Percentiles rank a stretch among this genome's conserved stretches.
Conservation (phyloP, 2,888 invertebrate species). For the Acronicta psi region DNA sequence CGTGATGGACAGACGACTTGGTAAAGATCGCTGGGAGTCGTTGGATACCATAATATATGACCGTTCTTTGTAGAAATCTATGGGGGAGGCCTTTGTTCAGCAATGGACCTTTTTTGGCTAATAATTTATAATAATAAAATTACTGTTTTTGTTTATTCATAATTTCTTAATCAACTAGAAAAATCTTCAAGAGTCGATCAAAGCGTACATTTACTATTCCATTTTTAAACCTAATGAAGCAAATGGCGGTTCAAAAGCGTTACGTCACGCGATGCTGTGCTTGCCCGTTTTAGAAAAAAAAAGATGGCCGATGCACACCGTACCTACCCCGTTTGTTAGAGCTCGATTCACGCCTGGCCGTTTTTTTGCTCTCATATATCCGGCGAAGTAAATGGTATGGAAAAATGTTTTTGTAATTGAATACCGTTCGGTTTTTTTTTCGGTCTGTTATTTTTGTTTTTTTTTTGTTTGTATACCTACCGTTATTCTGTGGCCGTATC, state of each 20-base stretch:
- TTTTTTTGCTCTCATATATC: conserved; percentile 55
- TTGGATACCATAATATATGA: too few species aligned
- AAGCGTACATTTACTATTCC: conserved; percentile 19
- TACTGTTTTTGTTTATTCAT: too few species aligned
- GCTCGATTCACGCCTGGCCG: conserved; percentile 44
- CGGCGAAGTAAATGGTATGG: conserved; percentile 53
- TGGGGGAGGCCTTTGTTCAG: too few species aligned
- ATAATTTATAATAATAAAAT: too few species aligned
- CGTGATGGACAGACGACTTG: too few species aligned
- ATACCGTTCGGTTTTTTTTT: conserved; percentile 44
- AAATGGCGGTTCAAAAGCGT: conserved; percentile 8
- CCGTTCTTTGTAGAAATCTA: too few species aligned
- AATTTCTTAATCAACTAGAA: background rate
- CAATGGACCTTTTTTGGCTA: background rate
- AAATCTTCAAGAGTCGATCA: conserved; percentile 23
- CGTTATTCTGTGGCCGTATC: conserved; percentile 9
- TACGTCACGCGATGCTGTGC: conserved; percentile 17
- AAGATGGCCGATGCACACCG: conserved; percentile 29
- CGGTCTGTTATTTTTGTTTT: conserved; percentile 21
- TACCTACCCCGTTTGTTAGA: conserved; percentile 19
- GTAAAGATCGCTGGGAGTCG: too few species aligned
- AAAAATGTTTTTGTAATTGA: conserved; percentile 60
- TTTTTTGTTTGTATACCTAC: conserved; percentile 14
- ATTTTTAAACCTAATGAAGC: conserved; percentile 35
- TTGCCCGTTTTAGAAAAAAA: conserved; percentile 30